Percentiles rank a stretch among this genome's conserved stretches.
phyloP scores from a whole-genome alignment of 2,113 vertebrate genomes.

The Epinephelus moara region DNA sequence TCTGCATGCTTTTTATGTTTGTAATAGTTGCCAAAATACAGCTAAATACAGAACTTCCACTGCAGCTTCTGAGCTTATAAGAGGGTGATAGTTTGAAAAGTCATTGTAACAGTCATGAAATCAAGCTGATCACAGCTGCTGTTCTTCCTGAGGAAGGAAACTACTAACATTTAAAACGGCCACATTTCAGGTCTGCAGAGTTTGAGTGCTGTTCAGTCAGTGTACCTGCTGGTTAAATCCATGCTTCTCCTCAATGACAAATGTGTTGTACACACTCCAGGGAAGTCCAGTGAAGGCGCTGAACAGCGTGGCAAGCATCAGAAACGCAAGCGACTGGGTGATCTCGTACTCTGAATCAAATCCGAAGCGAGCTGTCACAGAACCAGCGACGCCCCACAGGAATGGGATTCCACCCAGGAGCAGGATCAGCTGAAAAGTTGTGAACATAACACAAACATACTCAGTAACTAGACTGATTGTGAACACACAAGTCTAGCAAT shows the following conservation, averaged over 20 bases:
- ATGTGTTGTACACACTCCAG: conserved; percentile 98
- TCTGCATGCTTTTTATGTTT: not conserved
- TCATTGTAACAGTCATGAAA: not conserved
- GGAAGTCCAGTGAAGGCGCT: conserved; percentile 95
- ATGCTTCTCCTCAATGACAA: conserved; percentile 98
- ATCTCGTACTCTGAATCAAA: conserved; percentile 95
- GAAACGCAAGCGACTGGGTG: conserved; percentile 92
- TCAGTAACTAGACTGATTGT: not conserved
- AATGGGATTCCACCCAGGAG: conserved; percentile 96
- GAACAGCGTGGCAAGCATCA: conserved; percentile 94
- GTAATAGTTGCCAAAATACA: not conserved
- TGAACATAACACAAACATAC: not conserved
- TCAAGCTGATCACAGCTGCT: not conserved
- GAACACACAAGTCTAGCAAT: not conserved
- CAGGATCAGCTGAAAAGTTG: conserved; percentile 86
- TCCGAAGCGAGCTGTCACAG: conserved; percentile 86
- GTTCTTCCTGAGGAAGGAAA: conserved; percentile 11
- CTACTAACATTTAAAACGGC: not conserved
- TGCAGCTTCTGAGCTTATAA: not conserved
- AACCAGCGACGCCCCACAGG: conserved; percentile 91
- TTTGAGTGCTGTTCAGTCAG: too few relatives aligned
- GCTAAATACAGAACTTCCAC: not conserved
- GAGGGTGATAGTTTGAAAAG: not conserved
- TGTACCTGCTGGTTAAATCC: conserved; percentile 98
- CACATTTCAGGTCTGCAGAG: not conserved